These are phyloP conservation scores for Trachelus troglodyta DNA, from an alignment of 2,888 invertebrate genomes.

Conservation along the genomic window DNA sequence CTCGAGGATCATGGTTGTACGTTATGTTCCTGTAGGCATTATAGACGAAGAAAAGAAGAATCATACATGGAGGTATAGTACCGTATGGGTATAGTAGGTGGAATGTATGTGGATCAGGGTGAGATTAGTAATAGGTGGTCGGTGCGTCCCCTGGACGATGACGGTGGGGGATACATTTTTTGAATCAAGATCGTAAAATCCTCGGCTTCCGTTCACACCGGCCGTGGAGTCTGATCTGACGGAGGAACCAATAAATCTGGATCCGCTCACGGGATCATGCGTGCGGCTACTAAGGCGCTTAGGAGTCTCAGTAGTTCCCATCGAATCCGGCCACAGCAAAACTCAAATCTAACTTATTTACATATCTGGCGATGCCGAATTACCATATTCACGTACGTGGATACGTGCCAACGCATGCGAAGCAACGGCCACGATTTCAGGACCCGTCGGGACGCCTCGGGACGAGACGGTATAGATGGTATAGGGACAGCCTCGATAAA, in stretches of 20 bases:
- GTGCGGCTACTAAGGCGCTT: slow-evolving; percentile 64
- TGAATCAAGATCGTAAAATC: slow-evolving; percentile 55
- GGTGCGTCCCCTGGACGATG: slow-evolving; percentile 27
- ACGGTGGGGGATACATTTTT: slow-evolving; percentile 24
- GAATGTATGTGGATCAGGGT: slow-evolving; percentile 24
- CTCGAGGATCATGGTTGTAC: not conserved
- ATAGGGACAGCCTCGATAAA: slow-evolving; percentile 36
- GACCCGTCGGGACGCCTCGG: slow-evolving; percentile 10
- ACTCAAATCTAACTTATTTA: slow-evolving; percentile 66
- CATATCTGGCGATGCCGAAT: slow-evolving; percentile 63
- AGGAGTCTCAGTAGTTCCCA: slow-evolving; percentile 54
- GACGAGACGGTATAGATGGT: slow-evolving; percentile 12
- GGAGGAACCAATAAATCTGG: slow-evolving; percentile 63
- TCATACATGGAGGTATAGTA: not conserved
- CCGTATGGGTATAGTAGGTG: not conserved
- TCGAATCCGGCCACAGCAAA: slow-evolving; percentile 60
- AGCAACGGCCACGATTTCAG: slow-evolving; percentile 35
- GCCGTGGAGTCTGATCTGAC: slow-evolving; percentile 24
- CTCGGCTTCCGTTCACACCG: slow-evolving; percentile 61
- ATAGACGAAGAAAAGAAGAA: not conserved
- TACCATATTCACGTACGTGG: slow-evolving; percentile 57
- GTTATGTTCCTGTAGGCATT: not conserved
- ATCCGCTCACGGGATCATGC: slow-evolving; percentile 52
- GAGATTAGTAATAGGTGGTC: slow-evolving; percentile 37
- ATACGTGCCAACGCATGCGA: slow-evolving; percentile 61